Evolutionary conservation across 2,113 vertebrate species (phyloP).

Genomic region (Mastomys coucha): DNA sequence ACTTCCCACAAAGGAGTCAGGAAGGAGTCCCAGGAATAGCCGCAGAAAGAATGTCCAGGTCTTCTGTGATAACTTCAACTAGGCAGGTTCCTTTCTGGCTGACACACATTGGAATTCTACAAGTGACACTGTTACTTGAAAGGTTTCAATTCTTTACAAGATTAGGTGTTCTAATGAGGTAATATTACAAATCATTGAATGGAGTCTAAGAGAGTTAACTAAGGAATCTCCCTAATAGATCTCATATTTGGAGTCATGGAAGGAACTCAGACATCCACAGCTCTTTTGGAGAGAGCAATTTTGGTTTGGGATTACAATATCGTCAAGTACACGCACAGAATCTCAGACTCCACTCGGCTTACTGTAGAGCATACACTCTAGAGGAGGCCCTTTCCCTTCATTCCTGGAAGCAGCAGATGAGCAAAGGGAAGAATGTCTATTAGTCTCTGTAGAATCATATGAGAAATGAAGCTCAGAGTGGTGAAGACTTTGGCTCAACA

Average conservation of each 20-base stretch:
- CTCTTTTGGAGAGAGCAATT: not conserved
- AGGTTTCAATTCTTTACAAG: conserved; percentile 14
- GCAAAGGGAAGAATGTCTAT: not conserved
- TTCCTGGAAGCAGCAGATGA: not conserved
- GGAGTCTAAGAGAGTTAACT: not conserved
- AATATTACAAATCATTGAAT: conserved; percentile 1
- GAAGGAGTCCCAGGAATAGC: not conserved
- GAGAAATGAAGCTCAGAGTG: not conserved
- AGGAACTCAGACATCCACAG: not conserved
- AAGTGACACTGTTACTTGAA: conserved; percentile 13
- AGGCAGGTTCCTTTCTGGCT: not conserved
- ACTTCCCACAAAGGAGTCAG: not conserved
- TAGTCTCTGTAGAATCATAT: not conserved
- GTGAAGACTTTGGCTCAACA: not conserved
- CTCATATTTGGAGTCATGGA: not conserved
- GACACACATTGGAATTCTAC: not conserved
- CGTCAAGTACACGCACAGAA: not conserved
- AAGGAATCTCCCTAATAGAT: not conserved
- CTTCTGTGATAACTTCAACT: not conserved
- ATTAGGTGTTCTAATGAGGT: conserved; percentile 35
- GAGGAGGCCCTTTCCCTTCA: not conserved
- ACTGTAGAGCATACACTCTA: not conserved
- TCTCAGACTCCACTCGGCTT: not conserved
- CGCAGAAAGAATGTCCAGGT: not conserved
- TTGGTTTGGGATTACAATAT: not conserved